These are phyloP conservation scores for Lottia scabra DNA, from an alignment of 2,888 invertebrate species.

Conservation along the genomic window DNA sequence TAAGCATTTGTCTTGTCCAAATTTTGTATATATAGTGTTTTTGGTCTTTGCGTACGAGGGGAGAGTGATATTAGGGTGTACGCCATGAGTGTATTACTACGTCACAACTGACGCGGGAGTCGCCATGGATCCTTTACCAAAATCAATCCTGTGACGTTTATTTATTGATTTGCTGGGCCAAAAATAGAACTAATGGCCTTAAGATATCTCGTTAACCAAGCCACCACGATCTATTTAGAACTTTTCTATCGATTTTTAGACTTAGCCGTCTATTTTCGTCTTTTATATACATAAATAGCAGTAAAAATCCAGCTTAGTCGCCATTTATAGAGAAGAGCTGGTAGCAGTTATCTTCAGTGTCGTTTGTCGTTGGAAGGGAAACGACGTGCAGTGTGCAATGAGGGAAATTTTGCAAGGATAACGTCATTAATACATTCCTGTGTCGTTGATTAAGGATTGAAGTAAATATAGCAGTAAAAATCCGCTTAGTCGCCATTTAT, in stretches of 20 bases:
- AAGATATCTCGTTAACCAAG: not conserved
- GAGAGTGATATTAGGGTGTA: constrained; percentile 18
- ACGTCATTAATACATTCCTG: too few species aligned
- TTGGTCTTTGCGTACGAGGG: constrained; percentile 22
- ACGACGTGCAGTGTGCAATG: too few species aligned
- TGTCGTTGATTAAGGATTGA: too few species aligned
- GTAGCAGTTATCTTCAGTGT: too few species aligned
- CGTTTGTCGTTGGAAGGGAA: too few species aligned
- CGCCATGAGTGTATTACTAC: constrained; percentile 23
- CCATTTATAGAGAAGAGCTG: too few species aligned
- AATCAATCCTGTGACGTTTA: constrained; percentile 7
- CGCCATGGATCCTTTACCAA: constrained; percentile 10
- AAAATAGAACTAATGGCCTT: constrained; percentile 15
- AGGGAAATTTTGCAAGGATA: too few species aligned
- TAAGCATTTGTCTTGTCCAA: constrained; percentile 15
- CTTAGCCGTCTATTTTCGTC: not conserved
- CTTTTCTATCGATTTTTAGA: not conserved
- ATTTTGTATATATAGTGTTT: constrained; percentile 22
- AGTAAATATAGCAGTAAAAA: too few species aligned
- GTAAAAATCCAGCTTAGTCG: too few species aligned
- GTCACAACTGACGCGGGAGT: constrained; percentile 22
- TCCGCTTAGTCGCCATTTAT: too few species aligned
- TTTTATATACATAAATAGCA: not conserved
- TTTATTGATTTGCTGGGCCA: constrained; percentile 6
- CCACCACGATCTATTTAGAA: not conserved